These are phyloP conservation scores for Tachysurus vachellii DNA, from an alignment of 2,113 vertebrate species.

Conservation along the genomic window DNA sequence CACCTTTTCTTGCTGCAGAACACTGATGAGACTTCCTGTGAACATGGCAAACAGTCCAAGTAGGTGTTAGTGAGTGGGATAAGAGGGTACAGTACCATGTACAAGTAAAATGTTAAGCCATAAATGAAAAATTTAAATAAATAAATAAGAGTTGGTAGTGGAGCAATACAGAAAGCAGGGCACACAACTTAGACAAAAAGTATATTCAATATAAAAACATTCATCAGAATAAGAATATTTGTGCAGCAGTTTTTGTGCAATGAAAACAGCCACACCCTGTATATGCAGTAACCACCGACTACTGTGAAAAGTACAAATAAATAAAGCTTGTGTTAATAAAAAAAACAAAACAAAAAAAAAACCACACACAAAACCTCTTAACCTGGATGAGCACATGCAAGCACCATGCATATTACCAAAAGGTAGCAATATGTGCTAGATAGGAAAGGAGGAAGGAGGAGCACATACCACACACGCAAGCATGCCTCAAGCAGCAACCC, in stretches of 20 bases:
- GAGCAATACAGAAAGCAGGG: neutral
- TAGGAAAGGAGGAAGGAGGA: constrained; percentile 7
- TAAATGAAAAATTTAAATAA: constrained; percentile 19
- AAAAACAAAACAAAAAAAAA: constrained; percentile 25
- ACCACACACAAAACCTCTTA: constrained; percentile 47
- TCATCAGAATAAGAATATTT: constrained; percentile 22
- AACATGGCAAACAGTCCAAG: constrained; percentile 59
- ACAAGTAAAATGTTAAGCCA: constrained; percentile 2
- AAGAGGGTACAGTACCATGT: neutral
- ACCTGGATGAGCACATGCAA: constrained; percentile 66
- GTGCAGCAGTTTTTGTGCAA: constrained; percentile 46
- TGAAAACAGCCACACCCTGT: constrained; percentile 71
- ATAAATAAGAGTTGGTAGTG: neutral
- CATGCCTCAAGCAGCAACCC: constrained; percentile 49
- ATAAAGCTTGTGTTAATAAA: constrained; percentile 41
- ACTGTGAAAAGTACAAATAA: constrained; percentile 46
- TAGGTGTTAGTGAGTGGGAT: constrained; percentile 49
- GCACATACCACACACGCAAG: constrained; percentile 12
- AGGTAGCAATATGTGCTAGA: constrained; percentile 15
- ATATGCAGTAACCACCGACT: constrained; percentile 70
- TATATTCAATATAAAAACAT: constrained; percentile 13
- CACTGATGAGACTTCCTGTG: constrained; percentile 38
- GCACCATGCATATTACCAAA: constrained; percentile 45
- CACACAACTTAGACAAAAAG: neutral
- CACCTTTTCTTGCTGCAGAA: neutral